These are phyloP conservation scores for Coenonympha arcania DNA, from an alignment of 2,888 invertebrate genomes.

Conservation along the genomic window DNA sequence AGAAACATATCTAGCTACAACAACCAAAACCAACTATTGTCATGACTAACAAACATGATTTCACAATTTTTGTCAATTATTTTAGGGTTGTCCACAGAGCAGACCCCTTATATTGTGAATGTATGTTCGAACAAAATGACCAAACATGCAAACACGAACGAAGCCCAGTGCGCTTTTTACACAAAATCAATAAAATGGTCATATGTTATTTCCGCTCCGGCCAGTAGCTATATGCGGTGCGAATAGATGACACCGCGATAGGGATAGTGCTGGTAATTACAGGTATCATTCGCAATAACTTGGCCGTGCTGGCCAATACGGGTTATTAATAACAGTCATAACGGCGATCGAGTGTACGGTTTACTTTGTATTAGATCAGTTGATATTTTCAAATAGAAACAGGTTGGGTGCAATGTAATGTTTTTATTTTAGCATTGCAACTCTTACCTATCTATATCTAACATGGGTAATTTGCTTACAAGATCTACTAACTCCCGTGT, in stretches of 20 bases:
- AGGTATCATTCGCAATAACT: conserved; percentile 69
- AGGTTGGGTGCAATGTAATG: neutral
- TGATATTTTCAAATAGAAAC: neutral
- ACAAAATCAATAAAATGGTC: conserved; percentile 62
- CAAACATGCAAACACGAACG: conserved; percentile 27
- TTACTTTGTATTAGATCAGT: neutral
- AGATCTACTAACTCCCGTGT: no score
- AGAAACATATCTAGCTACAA: neutral
- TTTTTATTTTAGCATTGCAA: neutral
- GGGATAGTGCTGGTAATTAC: conserved; percentile 60
- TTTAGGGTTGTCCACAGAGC: neutral
- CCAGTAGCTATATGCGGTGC: conserved; percentile 39
- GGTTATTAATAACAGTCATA: conserved; percentile 6
- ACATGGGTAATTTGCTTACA: no score
- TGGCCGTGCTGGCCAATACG: conserved; percentile 27
- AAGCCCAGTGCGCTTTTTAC: conserved; percentile 44
- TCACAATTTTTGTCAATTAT: neutral
- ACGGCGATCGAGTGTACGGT: neutral
- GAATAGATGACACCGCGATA: conserved; percentile 61
- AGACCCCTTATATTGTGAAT: conserved; percentile 6
- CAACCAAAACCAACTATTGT: neutral
- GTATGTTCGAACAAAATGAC: conserved; percentile 11
- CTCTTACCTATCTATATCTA: no score
- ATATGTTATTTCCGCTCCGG: conserved; percentile 57
- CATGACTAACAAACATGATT: neutral